Conservation (phyloP, 2,888 invertebrate genomes). For the Apamea crenata region DNA sequence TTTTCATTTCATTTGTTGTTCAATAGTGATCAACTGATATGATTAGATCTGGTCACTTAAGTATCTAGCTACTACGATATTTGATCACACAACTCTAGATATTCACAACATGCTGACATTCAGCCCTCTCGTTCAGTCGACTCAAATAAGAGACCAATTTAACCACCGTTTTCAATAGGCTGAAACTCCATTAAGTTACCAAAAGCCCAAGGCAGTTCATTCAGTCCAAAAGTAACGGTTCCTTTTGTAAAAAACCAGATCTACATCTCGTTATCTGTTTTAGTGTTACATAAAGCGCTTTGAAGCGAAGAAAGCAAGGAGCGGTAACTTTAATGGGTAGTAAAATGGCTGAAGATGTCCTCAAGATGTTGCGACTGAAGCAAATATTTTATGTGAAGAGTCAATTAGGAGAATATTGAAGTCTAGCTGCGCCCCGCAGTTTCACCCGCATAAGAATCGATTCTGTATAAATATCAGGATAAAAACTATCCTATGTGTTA, state of each 20-base stretch:
- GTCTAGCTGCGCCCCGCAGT: not conserved
- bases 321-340: conserved; percentile 63
- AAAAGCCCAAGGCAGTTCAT: conserved; percentile 22
- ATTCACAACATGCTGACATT: too few relatives aligned
- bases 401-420: conserved; percentile 14
- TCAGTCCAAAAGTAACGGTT: conserved; percentile 35
- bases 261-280: conserved; percentile 58
- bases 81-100: not conserved
- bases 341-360: conserved; percentile 56
- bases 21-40: not conserved
- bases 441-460: not conserved
- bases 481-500: not conserved
- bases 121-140: not conserved
- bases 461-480: not conserved
- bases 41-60: not conserved
- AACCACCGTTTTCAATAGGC: conserved; percentile 23
- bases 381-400: conserved; percentile 2
- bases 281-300: conserved; percentile 53
- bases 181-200: conserved; percentile 31
- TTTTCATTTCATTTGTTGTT: not conserved
- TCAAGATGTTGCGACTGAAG: conserved; percentile 10
- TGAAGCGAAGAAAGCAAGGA: conserved; percentile 40
- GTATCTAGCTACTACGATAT: not conserved
- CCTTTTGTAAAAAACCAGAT: conserved; percentile 35
- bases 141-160: conserved; percentile 14